Evolutionary conservation across 2,797 vertebrate genomes (phyloP), one percentile per base, ranked within the genome.

Genomic region (Cyprinella venusta): DNA sequence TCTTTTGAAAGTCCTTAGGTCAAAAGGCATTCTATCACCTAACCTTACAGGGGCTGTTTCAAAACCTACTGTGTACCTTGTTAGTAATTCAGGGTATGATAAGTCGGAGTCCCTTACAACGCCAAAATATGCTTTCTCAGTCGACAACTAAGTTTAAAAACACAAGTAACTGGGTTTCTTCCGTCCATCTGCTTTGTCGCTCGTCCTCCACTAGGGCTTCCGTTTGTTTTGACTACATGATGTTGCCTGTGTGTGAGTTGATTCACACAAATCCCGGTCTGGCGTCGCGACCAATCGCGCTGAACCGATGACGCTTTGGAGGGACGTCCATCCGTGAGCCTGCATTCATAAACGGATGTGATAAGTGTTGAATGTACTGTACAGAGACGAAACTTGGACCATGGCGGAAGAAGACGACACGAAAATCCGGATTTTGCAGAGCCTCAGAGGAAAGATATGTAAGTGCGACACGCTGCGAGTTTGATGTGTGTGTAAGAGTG

Each of bases 361-460:
- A 94, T 91, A 90, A 92, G 90, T 81, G 54, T 68, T 94, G 94
- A 93, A 91, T 78, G 92, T 92, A 92, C 89, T 90, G 91, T 90
- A 86, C 85, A 84, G 61, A 90, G 85, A 90, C 91, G 84, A 91
- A 91, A 90, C 90, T 88, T 90, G 89, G 89, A 95, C 93, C 93
- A 96, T 96, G 95, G 96, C 96, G 95, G 95, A 96, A 95, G 95
- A 96, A 90, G 95, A 96, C 91, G 94, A 95, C 89, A 93, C 91
- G 86, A 94, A 92, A 91, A 95, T 98, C 90, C 96, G 97, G 90
- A 95, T 97, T 92, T 93, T 98, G 93, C 97, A 98, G 93, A 98
- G 96, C 88, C 94, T 99, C 87, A 94, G 97, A 90, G 97, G 97
- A 30, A 99, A 98, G 93, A 98, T 98, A 91, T 98, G 97, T 99